Percentiles rank a stretch among this genome's conserved stretches.
These are phyloP conservation scores for Psittacula derbiana DNA, from an alignment of 2,797 vertebrate genomes.

Conservation along the genomic window DNA sequence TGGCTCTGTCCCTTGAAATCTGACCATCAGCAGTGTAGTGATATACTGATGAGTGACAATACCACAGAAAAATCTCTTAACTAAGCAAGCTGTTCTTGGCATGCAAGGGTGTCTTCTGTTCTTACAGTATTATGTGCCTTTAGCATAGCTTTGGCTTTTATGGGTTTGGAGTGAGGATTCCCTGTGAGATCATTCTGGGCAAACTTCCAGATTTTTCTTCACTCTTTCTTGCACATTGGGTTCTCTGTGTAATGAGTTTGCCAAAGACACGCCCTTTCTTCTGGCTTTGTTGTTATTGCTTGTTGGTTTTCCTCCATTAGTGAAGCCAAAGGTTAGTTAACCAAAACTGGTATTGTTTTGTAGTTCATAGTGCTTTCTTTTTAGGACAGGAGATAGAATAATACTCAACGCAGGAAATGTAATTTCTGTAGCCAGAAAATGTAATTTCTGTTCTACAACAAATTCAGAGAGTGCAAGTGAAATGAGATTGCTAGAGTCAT, in stretches of 20 bases:
- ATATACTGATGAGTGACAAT: background rate
- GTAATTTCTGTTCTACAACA: background rate
- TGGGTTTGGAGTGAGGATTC: background rate
- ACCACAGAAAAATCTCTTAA: background rate
- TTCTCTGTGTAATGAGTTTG: background rate
- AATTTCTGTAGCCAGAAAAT: background rate
- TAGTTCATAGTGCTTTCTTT: background rate
- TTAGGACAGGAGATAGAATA: background rate
- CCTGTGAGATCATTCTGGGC: background rate
- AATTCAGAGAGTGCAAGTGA: background rate
- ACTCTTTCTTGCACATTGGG: background rate
- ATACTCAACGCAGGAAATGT: background rate
- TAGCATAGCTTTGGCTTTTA: background rate
- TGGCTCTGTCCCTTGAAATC: background rate
- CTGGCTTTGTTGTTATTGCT: background rate
- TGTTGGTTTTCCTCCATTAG: background rate
- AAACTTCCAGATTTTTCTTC: background rate
- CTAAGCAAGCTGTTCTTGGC: background rate
- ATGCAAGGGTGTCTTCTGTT: background rate
- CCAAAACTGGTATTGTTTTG: background rate
- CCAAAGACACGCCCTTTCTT: background rate
- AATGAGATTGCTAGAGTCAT: background rate
- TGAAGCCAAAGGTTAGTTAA: background rate
- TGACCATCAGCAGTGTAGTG: background rate
- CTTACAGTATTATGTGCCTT: background rate